Evolutionary conservation across 2,113 vertebrate species (phyloP).

Genomic region (Tricholaema leucomelas): DNA sequence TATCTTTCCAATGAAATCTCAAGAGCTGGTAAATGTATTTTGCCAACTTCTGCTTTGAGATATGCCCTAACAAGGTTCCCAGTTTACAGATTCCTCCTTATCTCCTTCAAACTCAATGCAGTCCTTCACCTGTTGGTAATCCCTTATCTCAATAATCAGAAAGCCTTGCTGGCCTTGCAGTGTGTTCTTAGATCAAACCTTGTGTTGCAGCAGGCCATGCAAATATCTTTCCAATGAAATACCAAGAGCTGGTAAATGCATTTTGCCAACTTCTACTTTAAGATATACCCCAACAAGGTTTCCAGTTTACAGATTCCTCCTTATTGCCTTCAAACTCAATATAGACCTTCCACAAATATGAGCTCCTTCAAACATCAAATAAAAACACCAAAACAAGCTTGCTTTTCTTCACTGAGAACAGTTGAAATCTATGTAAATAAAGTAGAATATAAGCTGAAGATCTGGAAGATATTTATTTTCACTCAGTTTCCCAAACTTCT

Average conservation of each 20-base stretch:
- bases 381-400: not conserved
- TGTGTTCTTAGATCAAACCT: not conserved
- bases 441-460: not conserved
- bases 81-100: not conserved
- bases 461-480: not conserved
- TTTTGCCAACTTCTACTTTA: not conserved
- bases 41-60: not conserved
- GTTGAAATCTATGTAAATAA: not conserved
- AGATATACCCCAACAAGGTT: not conserved
- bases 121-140: not conserved
- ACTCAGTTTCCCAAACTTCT: not conserved
- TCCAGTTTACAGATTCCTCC: not conserved
- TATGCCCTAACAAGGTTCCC: not conserved
- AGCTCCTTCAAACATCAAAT: fast-evolving
- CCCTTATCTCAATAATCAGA: not conserved
- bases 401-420: not conserved
- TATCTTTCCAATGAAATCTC: not conserved
- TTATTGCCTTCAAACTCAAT: not conserved
- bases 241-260: not conserved
- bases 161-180: not conserved
- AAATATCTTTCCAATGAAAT: not conserved
- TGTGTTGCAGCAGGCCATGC: not conserved
- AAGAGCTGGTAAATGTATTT: not conserved
- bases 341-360: fast-evolving
- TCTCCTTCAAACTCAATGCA: not conserved